Evolutionary conservation across 2,113 vertebrate species (phyloP).

Genomic region (Cyanoramphus novaezelandiae): DNA sequence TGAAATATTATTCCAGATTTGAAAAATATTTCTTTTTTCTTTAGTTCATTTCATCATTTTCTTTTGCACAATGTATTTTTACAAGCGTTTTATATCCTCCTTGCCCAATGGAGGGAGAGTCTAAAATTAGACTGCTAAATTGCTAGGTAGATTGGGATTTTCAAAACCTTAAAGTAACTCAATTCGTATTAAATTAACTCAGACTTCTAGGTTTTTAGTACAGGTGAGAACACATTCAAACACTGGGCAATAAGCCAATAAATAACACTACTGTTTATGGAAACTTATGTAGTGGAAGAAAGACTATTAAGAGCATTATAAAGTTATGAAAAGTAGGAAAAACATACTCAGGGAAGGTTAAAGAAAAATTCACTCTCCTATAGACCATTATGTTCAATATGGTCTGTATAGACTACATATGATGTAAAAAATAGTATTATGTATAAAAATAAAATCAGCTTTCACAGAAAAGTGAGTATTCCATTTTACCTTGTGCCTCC

Average conservation of each 20-base stretch:
- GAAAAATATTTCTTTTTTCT: neutral
- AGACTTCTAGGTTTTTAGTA: conserved; percentile 1
- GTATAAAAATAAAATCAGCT: neutral
- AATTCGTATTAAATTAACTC: conserved; percentile 31
- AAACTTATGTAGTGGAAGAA: neutral
- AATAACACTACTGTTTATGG: neutral
- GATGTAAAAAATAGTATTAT: neutral
- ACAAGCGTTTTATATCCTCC: neutral
- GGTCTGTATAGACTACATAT: neutral
- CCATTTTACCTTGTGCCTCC: neutral
- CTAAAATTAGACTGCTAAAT: conserved; percentile 23
- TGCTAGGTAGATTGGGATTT: neutral
- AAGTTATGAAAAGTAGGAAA: neutral
- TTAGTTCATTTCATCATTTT: neutral
- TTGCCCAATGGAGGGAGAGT: neutral
- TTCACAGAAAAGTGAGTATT: neutral
- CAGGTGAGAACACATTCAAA: neutral
- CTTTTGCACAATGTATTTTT: neutral
- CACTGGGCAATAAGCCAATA: neutral
- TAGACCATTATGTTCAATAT: neutral
- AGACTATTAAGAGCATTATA: neutral
- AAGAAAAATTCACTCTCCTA: neutral
- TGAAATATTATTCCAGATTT: neutral
- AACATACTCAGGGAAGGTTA: neutral
- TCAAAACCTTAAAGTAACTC: conserved; percentile 23